phyloP scores from a whole-genome alignment of 2,888 invertebrate genomes.

The Conomelus anceps region DNA sequence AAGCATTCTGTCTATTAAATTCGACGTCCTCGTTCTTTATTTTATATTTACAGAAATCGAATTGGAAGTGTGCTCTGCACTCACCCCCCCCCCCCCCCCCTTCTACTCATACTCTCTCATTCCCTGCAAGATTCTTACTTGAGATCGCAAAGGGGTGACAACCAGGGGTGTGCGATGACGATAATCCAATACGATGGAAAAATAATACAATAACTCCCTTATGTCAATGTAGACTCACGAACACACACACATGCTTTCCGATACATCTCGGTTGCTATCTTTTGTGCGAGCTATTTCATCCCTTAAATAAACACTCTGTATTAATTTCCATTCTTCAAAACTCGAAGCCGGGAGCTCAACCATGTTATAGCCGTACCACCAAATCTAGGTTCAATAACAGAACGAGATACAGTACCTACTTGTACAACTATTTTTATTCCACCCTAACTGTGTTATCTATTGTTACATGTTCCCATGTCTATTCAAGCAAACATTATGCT shows the following conservation, averaged over 20 bases:
- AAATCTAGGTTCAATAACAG: neutral
- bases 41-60: constrained; percentile 27
- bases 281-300: constrained; percentile 15
- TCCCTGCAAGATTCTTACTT: constrained; percentile 2
- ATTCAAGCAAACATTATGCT: neutral
- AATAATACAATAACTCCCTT: constrained; percentile 35
- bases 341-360: neutral
- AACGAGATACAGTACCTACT: neutral
- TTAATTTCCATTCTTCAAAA: constrained; percentile 25
- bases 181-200: constrained; percentile 33
- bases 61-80: constrained; percentile 25
- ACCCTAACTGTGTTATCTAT: neutral
- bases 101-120: neutral
- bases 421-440: neutral
- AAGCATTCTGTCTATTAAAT: neutral
- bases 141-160: constrained; percentile 12
- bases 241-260: constrained; percentile 28
- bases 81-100: neutral
- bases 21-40: constrained; percentile 23
- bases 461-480: neutral
- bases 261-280: constrained; percentile 25
- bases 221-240: constrained; percentile 27
- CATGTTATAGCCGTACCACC: neutral
- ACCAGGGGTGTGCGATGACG: constrained; percentile 19
- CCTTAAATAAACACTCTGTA: constrained; percentile 26